Evolutionary conservation across 2,113 vertebrate species (phyloP).

Genomic region (Spea bombifrons): DNA sequence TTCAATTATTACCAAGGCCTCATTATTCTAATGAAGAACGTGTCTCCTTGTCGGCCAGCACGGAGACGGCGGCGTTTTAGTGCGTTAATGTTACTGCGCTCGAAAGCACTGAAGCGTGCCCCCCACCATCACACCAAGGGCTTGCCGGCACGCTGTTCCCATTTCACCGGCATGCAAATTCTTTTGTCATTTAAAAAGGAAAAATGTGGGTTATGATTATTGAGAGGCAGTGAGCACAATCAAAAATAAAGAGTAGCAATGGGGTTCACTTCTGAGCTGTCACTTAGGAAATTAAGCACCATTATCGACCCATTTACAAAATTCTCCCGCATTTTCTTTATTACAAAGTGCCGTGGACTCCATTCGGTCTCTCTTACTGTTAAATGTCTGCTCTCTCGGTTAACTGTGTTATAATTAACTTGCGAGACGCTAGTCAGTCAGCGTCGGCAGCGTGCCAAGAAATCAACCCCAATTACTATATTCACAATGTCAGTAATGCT

Average conservation of each 20-base stretch:
- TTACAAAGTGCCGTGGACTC: slow-evolving; percentile 55
- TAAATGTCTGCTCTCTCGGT: slow-evolving; percentile 63
- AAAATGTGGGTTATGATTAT: slow-evolving; percentile 44
- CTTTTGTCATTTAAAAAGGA: slow-evolving; percentile 37
- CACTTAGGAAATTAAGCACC: slow-evolving; percentile 39
- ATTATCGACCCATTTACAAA: slow-evolving; percentile 41
- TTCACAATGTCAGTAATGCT: slow-evolving; percentile 77
- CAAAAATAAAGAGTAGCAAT: slow-evolving; percentile 27
- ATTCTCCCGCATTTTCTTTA: slow-evolving; percentile 35
- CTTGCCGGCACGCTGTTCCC: slow-evolving; percentile 19
- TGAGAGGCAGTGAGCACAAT: slow-evolving; percentile 26
- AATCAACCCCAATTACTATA: slow-evolving; percentile 84
- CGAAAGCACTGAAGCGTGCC: slow-evolving; percentile 7
- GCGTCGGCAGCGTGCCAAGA: slow-evolving; percentile 70
- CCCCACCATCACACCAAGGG: slow-evolving; percentile 9
- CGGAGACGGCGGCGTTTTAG: neutral
- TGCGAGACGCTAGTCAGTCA: slow-evolving; percentile 68
- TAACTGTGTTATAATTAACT: slow-evolving; percentile 78
- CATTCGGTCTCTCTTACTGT: slow-evolving; percentile 54
- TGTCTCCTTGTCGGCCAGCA: too few relatives aligned
- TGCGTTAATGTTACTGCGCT: neutral
- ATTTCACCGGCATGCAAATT: slow-evolving; percentile 26
- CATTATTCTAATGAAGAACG: too few relatives aligned
- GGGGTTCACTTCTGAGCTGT: slow-evolving; percentile 38
- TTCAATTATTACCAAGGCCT: too few relatives aligned